A percentile compares a stretch with the other conserved stretches of the same genome.
Conservation (phyloP, 2,888 invertebrate genomes). For the Parnassius orleans region DNA sequence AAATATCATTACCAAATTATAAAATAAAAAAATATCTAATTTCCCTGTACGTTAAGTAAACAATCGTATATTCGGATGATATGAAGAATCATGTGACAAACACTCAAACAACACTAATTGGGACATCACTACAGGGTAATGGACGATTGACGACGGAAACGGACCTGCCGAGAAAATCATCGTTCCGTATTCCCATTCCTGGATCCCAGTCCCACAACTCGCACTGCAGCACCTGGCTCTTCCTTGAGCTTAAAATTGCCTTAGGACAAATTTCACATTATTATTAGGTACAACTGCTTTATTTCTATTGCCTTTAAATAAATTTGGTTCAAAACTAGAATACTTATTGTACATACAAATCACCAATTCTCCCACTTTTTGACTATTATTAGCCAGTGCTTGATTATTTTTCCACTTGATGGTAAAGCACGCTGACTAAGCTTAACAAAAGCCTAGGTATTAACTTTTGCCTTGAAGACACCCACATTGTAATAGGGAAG, state of each 20-base stretch:
- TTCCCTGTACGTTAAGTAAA: not conserved
- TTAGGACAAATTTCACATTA: slow-evolving; percentile 74
- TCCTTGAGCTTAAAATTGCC: slow-evolving; percentile 88
- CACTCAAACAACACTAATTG: slow-evolving; percentile 43
- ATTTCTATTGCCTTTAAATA: not conserved
- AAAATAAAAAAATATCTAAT: too few relatives aligned
- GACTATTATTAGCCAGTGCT: too few relatives aligned
- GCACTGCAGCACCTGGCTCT: slow-evolving; percentile 87
- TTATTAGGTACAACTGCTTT: slow-evolving; percentile 27
- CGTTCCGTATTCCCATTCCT: slow-evolving; percentile 88
- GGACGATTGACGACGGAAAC: slow-evolving; percentile 47
- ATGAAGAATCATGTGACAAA: slow-evolving; percentile 27
- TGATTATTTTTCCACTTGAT: too few relatives aligned
- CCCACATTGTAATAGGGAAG: too few relatives aligned
- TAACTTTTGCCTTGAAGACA: too few relatives aligned
- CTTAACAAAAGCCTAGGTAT: too few relatives aligned
- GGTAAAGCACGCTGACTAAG: too few relatives aligned
- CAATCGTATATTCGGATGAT: slow-evolving; percentile 25
- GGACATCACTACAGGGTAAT: slow-evolving; percentile 46
- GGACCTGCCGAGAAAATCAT: slow-evolving; percentile 93
- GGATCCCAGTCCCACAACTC: slow-evolving; percentile 93
- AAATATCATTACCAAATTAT: not conserved
- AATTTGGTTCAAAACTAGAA: too few relatives aligned
- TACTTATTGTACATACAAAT: not conserved
- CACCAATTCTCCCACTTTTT: not conserved